Conservation (phyloP, 2,888 invertebrate species). For the Drosophila multiciliata region DNA sequence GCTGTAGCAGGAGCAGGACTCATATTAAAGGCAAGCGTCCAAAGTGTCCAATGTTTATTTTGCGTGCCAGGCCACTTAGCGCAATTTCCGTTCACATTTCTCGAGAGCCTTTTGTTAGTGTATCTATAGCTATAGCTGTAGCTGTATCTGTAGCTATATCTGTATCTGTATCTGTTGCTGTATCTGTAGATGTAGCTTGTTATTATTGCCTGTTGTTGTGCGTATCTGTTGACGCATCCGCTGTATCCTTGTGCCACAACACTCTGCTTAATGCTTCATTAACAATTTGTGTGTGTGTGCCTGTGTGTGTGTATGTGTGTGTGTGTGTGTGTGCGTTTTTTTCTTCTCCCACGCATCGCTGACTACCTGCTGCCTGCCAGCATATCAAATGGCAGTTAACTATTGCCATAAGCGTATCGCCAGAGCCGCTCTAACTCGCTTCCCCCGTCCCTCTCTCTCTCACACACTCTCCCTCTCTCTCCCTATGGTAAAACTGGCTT, state of each 20-base stretch:
- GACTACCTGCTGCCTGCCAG: conserved; percentile 40
- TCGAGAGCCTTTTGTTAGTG: conserved; percentile 18
- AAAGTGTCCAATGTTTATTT: conserved; percentile 68
- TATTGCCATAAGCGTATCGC: conserved; percentile 53
- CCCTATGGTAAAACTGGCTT: background rate
- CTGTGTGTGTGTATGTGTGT: background rate
- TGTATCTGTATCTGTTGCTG: conserved; percentile 17
- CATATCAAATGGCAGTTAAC: conserved; percentile 70
- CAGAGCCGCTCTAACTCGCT: conserved; percentile 9
- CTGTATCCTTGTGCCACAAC: conserved; percentile 48
- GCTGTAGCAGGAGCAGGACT: conserved; percentile 19
- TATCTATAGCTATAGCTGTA: conserved; percentile 21
- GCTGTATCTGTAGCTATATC: background rate
- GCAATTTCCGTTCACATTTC: conserved; percentile 66
- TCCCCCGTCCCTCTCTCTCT: background rate
- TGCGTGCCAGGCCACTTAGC: conserved; percentile 72
- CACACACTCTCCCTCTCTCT: no score
- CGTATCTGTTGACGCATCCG: conserved; percentile 13
- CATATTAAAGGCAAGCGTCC: conserved; percentile 39
- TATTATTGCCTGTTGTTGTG: conserved; percentile 7
- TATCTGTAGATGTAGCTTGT: conserved; percentile 15
- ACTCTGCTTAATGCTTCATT: conserved; percentile 68
- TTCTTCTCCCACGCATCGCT: conserved; percentile 46
- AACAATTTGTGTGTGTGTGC: conserved; percentile 46
- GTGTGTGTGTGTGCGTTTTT: conserved; percentile 11